Conservation (phyloP, 2,797 vertebrate species). For the Luscinia luscinia region DNA sequence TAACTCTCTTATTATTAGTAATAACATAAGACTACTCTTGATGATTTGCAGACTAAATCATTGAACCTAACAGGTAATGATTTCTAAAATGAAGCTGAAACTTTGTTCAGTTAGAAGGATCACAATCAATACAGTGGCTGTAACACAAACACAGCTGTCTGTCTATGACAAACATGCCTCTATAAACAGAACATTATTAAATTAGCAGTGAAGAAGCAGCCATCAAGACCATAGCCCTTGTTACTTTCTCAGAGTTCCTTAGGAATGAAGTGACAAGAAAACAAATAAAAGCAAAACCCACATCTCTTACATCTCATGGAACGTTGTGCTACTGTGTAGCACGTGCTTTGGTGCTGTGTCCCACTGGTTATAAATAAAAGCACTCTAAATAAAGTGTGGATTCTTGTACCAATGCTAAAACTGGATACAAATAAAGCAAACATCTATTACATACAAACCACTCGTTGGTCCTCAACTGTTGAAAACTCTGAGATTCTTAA, state of each 20-base stretch:
- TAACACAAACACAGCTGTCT: not conserved
- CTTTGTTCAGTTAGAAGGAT: not conserved
- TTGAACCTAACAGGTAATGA: not conserved
- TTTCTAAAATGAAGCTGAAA: not conserved
- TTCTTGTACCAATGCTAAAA: slow-evolving; percentile 14
- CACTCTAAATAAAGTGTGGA: slow-evolving; percentile 8
- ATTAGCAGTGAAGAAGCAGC: not conserved
- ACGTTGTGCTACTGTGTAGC: not conserved
- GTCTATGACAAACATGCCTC: not conserved
- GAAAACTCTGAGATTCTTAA: not conserved
- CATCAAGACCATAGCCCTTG: not conserved
- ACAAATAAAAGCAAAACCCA: not conserved
- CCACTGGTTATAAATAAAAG: slow-evolving; percentile 45
- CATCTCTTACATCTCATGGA: not conserved
- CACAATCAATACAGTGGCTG: not conserved
- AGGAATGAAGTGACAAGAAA: not conserved
- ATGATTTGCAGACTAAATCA: not conserved
- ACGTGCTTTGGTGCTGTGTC: not conserved
- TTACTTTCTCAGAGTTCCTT: not conserved
- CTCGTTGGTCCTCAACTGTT: not conserved
- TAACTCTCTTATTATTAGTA: not conserved
- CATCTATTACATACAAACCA: not conserved
- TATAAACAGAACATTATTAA: slow-evolving; percentile 13
- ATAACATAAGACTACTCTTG: fast-evolving
- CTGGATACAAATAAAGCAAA: slow-evolving; percentile 8